Evolutionary conservation across 2,113 vertebrate species (phyloP), one percentile per base, ranked within the genome.

Genomic region (Suncus etruscus): DNA sequence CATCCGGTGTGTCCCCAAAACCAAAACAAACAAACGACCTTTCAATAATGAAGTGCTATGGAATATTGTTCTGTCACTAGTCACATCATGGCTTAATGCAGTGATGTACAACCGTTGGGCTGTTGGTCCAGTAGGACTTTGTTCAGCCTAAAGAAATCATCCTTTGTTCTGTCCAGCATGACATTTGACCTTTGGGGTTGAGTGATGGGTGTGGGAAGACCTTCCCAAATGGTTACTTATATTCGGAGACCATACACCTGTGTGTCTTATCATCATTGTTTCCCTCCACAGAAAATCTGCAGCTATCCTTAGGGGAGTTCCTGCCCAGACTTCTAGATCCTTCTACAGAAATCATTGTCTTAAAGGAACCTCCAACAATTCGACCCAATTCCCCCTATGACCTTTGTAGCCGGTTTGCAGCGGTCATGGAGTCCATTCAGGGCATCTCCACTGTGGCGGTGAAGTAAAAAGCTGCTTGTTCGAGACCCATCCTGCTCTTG

Each of bases 361-460:
- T 99, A 48, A 99, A 99, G 75, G 99, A 99, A 94, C 99, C 99
- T 0, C 99, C 99, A 0, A 98, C 98, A 94, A 99, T 99, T 95
- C 98, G 98, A 0, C 98, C 99, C 87, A 98, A 98, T 94, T 98
- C 98, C 15, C 98, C 98, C 0, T 98, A 99, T 2, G 99, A 99
- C 95, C 98, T 99, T 63, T 99, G 99, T 96, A 99, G 98, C 95
- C 98, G 99, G 0, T 98, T 99, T 63, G 98, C 99, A 0, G 99
- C 99, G 0, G 98, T 99, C 83, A 99, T 99, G 98, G 98, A 99
- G 96, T 99, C 99, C 89, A 99, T 99, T 16, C 98, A 98, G 29
- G 98, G 96, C 31, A 97, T 98, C n/a, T 98, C 98, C 0, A 11
- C 98, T 0, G 98, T 99, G 78, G 93, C 94, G 0, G 99, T 99